phyloP scores from a whole-genome alignment of 2,888 invertebrate genomes.

The Melanophora roralis region DNA sequence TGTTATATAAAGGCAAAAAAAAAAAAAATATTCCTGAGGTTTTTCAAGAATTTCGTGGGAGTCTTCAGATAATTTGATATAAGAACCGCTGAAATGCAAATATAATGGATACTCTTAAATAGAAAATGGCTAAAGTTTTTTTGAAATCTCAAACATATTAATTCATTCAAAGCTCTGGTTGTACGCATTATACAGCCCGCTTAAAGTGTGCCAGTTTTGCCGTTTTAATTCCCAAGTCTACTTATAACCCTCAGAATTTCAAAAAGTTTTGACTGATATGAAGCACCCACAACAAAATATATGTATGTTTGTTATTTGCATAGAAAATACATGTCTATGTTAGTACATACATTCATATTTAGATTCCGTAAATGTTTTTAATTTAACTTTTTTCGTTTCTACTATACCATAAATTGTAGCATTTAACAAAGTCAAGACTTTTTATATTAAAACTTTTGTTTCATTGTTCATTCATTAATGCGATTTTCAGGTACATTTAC shows the following conservation, averaged over 20 bases:
- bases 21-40: no score
- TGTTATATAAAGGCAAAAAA: no score
- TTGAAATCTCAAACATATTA: no score
- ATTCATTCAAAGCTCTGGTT: neutral
- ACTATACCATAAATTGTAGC: neutral
- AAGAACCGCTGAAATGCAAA: no score
- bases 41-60: no score
- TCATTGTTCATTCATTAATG: slow-evolving; percentile 29
- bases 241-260: slow-evolving; percentile 42
- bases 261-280: slow-evolving; percentile 24
- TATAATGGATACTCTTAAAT: no score
- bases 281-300: neutral
- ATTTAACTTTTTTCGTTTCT: slow-evolving; percentile 1
- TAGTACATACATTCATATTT: neutral
- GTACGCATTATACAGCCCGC: neutral
- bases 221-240: neutral
- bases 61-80: no score
- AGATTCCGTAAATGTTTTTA: no score
- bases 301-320: slow-evolving; percentile 27
- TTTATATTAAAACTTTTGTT: neutral
- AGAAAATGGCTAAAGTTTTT: no score
- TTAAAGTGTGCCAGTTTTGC: neutral
- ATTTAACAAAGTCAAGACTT: slow-evolving; percentile 28
- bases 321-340: slow-evolving; percentile 26
- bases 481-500: slow-evolving; percentile 47